Evolutionary conservation across 1,140 invertebrate species (phyloP).

Genomic region (Gryllus bimaculatus): DNA sequence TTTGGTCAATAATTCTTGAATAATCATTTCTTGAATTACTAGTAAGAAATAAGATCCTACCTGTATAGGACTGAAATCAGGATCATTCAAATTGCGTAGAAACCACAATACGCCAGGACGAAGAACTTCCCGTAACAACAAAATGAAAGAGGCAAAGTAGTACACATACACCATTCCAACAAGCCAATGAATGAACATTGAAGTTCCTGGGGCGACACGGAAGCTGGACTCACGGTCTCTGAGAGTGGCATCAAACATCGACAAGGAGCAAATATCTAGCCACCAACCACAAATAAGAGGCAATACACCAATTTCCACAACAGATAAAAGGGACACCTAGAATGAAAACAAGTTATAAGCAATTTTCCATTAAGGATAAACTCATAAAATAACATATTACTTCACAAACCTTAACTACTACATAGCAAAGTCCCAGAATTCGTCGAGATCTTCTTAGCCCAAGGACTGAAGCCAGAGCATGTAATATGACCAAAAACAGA

Average conservation of each 20-base stretch:
- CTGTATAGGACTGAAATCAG: conserved; percentile 97
- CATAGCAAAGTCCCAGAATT: conserved; percentile 87
- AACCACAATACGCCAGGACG: conserved; percentile 96
- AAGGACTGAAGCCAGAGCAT: conserved; percentile 64
- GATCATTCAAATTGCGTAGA: conserved; percentile 93
- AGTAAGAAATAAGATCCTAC: conserved; percentile 34
- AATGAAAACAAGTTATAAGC: not conserved
- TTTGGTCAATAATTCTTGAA: not conserved
- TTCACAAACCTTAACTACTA: conserved; percentile 78
- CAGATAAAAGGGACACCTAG: conserved; percentile 68
- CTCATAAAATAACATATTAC: conserved; percentile 12
- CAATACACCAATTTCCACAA: conserved; percentile 93
- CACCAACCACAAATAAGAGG: conserved; percentile 97
- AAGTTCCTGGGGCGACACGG: conserved; percentile 78
- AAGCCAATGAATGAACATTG: conserved; percentile 97
- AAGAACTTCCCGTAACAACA: conserved; percentile 85
- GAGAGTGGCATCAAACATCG: conserved; percentile 87
- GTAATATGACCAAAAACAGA: conserved; percentile 69
- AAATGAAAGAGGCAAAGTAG: conserved; percentile 96
- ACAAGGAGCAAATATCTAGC: conserved; percentile 94
- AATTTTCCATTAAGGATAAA: too few species aligned
- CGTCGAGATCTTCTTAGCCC: conserved; percentile 71
- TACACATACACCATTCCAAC: conserved; percentile 99
- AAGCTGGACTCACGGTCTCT: conserved; percentile 83
- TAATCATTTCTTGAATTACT: not conserved